A percentile compares a stretch with the other conserved stretches of the same genome.
phyloP scores from a whole-genome alignment of 1,140 invertebrate species.

The Formica exsecta region DNA sequence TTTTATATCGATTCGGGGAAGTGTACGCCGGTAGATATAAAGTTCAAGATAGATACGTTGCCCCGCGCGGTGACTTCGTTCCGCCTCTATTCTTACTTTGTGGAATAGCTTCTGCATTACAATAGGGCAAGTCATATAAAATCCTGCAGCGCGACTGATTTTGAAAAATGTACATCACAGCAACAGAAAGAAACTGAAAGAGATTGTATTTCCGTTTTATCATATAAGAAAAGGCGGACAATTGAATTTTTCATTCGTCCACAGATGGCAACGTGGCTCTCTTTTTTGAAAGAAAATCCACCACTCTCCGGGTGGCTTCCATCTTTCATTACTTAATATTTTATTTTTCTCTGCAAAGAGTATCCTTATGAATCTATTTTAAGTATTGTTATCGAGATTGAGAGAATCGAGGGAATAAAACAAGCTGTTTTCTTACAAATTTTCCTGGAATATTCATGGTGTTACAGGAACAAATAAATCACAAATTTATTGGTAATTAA shows the following conservation, averaged over 20 bases:
- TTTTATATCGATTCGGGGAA: constrained; percentile 53
- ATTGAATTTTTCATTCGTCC: constrained; percentile 79
- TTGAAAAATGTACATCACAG: constrained; percentile 65
- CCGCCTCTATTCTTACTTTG: constrained; percentile 47
- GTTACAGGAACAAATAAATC: neutral
- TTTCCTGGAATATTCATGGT: neutral
- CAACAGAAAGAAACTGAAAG: constrained; percentile 14
- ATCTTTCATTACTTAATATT: constrained; percentile 40
- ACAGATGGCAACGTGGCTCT: constrained; percentile 26
- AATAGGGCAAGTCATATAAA: constrained; percentile 30
- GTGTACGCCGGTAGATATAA: constrained; percentile 33
- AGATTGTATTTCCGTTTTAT: constrained; percentile 73
- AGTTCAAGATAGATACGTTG: constrained; percentile 47
- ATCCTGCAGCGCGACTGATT: constrained; percentile 58
- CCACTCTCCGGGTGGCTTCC: neutral
- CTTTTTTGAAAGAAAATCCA: constrained; percentile 15
- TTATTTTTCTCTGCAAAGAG: constrained; percentile 19
- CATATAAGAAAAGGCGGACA: constrained; percentile 76
- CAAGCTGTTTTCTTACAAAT: neutral
- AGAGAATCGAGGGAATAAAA: constrained; percentile 1
- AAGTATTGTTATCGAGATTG: constrained; percentile 43
- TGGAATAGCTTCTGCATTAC: constrained; percentile 60
- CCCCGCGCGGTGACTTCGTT: constrained; percentile 53
- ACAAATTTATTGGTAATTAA: constrained; percentile 9
- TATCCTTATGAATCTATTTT: constrained; percentile 35